These are phyloP conservation scores for Rhinella marina DNA, from an alignment of 2,797 vertebrate species.

Conservation along the genomic window DNA sequence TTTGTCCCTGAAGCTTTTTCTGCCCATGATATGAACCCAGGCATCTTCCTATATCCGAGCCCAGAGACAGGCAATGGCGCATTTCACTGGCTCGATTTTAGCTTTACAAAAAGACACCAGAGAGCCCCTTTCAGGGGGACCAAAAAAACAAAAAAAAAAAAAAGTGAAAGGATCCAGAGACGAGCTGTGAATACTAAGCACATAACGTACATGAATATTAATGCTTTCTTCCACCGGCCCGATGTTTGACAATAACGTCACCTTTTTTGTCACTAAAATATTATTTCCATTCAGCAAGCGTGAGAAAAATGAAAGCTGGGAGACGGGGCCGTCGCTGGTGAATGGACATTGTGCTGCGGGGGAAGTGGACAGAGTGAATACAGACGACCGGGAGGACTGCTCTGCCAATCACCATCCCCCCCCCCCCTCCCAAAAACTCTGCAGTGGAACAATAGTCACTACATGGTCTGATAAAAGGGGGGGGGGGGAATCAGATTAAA, in stretches of 20 bases:
- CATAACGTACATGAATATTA: conserved; percentile 35
- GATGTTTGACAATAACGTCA: conserved; percentile 19
- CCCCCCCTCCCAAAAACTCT: neutral
- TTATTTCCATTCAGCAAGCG: conserved; percentile 4
- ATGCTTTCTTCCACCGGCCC: neutral
- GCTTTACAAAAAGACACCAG: neutral
- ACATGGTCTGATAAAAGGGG: conserved; percentile 20
- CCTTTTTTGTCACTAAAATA: conserved; percentile 9
- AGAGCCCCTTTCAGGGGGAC: neutral
- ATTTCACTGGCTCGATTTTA: neutral
- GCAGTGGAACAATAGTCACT: conserved; percentile 48
- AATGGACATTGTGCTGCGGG: conserved; percentile 42
- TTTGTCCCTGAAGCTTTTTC: too few species aligned
- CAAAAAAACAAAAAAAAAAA: conserved; percentile 20
- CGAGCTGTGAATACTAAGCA: conserved; percentile 40
- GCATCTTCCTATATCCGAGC: neutral
- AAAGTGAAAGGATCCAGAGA: neutral
- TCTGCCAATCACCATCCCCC: neutral
- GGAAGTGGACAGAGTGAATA: conserved; percentile 21
- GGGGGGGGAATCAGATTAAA: too few species aligned
- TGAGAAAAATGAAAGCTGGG: conserved; percentile 31
- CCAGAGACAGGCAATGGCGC: neutral
- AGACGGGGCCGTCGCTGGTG: neutral
- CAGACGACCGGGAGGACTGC: neutral
- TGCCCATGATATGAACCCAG: too few species aligned